phyloP scores from a whole-genome alignment of 30 jellyfish, hydroid and myxozoan species.

The Phacellophora camtschatica region DNA sequence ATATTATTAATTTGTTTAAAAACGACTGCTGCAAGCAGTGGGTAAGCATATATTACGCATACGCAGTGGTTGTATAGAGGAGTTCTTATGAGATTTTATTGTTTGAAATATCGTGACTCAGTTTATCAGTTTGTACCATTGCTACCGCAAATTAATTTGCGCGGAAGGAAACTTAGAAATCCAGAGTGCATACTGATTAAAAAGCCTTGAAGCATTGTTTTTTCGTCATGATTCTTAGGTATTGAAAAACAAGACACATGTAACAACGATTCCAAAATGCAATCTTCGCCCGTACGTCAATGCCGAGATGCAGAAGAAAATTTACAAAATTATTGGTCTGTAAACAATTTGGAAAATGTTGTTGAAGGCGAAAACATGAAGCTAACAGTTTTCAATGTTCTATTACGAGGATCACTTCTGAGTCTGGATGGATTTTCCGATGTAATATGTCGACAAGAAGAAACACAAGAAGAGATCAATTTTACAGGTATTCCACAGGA shows the following conservation, averaged over 20 bases:
- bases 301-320: background rate
- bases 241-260: background rate
- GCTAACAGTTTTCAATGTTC: constrained; percentile 30
- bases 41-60: too few relatives aligned
- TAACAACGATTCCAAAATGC: background rate
- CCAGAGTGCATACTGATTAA: too few relatives aligned
- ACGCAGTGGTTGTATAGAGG: too few relatives aligned
- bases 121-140: too few relatives aligned
- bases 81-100: too few relatives aligned
- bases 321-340: background rate
- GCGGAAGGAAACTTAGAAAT: too few relatives aligned
- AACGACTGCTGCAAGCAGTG: too few relatives aligned
- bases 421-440: constrained; percentile 18
- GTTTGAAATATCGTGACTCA: too few relatives aligned
- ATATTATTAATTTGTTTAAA: too few relatives aligned
- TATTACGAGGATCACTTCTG: constrained; percentile 34
- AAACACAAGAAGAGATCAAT: background rate
- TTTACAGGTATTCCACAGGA: too few relatives aligned
- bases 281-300: background rate
- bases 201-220: too few relatives aligned
- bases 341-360: background rate
- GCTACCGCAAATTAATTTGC: too few relatives aligned
- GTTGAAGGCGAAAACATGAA: constrained; percentile 32
- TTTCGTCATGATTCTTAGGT: background rate
- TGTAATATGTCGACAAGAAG: background rate